Base-by-base conservation (phyloP, 1,140 invertebrate genomes). In the Aphaenogaster floridana region DNA sequence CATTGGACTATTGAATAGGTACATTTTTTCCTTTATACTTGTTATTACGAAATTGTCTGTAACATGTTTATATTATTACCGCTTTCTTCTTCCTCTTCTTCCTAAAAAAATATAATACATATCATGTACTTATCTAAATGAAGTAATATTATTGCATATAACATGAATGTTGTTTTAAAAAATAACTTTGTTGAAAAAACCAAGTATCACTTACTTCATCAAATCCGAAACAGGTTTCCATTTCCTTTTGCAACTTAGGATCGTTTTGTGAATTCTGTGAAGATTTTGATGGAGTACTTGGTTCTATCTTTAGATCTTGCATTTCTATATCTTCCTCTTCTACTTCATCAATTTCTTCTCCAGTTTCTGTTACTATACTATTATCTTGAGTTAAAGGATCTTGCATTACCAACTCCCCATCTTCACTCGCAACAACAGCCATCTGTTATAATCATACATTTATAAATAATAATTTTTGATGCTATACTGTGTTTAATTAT, bases 221-320 rank as follows among this genome's bases (percentile, higher is more conserved):
- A 96, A 98, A 98, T 21, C 98, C 98, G 93, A 98, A 98, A 93
- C 98, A 98, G 57, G 97, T 98, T 91, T 97, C 96, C 95, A 98
- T 97, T 91, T 98, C 97, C 90, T 97, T 97, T 28, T 92, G 96
- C 88, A 92, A 94, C 95, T 94, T 96, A 88, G 92, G 94, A 89
- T 95, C 95, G 85, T 86, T 96, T 94, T 92, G 96, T 91, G 86
- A 93, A 85, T 84, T 93, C 90, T 93, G 94, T 2, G 88, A 72
- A 21, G 86, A 76, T 91, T 93, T 93, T 11, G 36, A 69, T 76
- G 88, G 48, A 89, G 90, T 80, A 78, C 78, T 81, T 5, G 88
- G 50, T 77, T 94, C 94, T 11, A 94, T 81, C 89, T 95, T 95
- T n/a, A 95, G 89, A 9, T 94, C 93, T 0, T 91, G 87, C 48